Base-by-base conservation (phyloP, 2,888 invertebrate genomes). In the Euclidia mi region DNA sequence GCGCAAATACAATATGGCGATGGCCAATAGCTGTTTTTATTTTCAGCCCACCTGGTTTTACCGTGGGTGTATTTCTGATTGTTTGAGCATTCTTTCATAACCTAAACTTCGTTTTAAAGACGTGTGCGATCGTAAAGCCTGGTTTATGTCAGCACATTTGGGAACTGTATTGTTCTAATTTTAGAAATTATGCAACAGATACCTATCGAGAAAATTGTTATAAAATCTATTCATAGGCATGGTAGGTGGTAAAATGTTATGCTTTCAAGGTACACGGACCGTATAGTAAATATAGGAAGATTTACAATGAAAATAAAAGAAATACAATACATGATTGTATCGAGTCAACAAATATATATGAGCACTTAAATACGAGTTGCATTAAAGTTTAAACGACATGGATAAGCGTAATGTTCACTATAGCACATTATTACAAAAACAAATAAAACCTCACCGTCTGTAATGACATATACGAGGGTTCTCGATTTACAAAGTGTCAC, bases 71-170 rank as follows among this genome's bases (percentile, higher is more conserved):
- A 83, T 87, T 88, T 82, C 80, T 79, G 78, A 87, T 86, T 87
- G 90, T 89, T 87, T 81, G 71, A 87, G 77, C 72, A 87, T 87
- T 90, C 87, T 87, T 90, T 91, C 90, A 90, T 89, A 90, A 90
- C 81, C 86, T 83, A 84, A 89, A 84, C 83, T 87, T 81, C 69
- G 78, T 84, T 89, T 88, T 88, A 87, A 85, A 90, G 83, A 78
- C 87, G 81, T 71, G 62, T 72, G 74, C 83, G 81, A 67, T 89
- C 90, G 87, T 92, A 92, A 92, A 92, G 81, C 73, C 40, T 67
- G 67, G 79, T 90, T 90, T 90, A 92, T 90, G 89, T 84, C 79
- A 75, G 84, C 86, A 82, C 84, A 84, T 91, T 89, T 82, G 82
- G 82, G 75, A 84, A 82, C 80, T 77, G 81, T 87, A 76, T 78